Base-by-base conservation (phyloP, 2,113 vertebrate species). In the Tachycineta bicolor region DNA sequence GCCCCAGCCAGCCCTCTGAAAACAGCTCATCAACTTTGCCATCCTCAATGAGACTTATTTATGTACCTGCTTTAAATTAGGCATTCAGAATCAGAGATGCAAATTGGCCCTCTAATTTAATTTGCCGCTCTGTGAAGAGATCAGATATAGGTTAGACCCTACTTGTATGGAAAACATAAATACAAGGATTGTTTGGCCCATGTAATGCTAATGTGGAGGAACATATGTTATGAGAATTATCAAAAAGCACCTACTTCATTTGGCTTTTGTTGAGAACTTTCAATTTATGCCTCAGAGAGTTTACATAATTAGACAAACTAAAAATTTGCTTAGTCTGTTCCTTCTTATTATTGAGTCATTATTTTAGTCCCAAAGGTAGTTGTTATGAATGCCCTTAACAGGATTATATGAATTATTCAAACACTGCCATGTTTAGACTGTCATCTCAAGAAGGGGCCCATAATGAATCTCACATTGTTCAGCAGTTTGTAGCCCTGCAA, bases 301-400 rank as follows among this genome's bases (percentile, higher is more conserved):
- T 94, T 93, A 79, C 53, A 89, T 93, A 86, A 94, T 93, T 80
- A 97, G 34, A 85, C 21, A 94, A 82, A 91, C 39, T 76, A 56
- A 94, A 96, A 89, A 90, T 79, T 81, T 94, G 47, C 43, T 95
- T 96, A 75, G 24, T 78, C 91, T 97, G 83, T 96, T 95, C 91
- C 74, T 96, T 74, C 44, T 91, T 94, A 12, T 92, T 97, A 74
- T 96, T 96, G 96, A 97, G 53, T 78, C 82, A 89, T 97, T 95
- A 96, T 60, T 96, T 85, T 59, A 92, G 33, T 91, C 80, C 65
- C 91, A 85, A 91, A 93, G 29, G 71, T 93, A 89, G 80, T 87
- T 90, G 50, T 80, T 90, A 94, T 58, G 50, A 96, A 97, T 86
- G 64, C 20, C 58, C 91, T 91, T 93, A 96, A 84, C 37, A 62